Percentiles rank a stretch among this genome's conserved stretches.
phyloP scores from a whole-genome alignment of 2,888 invertebrate genomes.

The Polydrusus cervinus region DNA sequence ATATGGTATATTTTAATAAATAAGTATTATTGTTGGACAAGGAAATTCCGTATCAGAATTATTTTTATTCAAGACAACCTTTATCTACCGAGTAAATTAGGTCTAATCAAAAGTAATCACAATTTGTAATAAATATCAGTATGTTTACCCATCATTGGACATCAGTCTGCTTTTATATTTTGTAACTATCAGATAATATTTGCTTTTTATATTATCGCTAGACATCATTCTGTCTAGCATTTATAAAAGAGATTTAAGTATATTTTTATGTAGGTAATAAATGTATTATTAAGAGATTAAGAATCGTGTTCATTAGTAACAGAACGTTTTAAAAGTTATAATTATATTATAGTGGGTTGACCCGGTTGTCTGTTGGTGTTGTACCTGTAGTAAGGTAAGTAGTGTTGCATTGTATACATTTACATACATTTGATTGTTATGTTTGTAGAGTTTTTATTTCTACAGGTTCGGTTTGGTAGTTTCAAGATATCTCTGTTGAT shows the following conservation, averaged over 20 bases:
- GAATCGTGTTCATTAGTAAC: background rate
- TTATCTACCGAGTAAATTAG: conserved; percentile 9
- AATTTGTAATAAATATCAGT: background rate
- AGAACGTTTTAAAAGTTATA: background rate
- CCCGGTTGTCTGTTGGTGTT: background rate
- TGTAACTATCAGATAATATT: background rate
- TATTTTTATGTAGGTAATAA: conserved; percentile 8
- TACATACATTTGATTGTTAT: no score
- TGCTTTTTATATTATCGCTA: background rate
- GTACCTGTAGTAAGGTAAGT: background rate
- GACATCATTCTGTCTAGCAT: background rate
- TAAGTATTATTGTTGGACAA: no score
- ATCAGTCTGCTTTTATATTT: conserved; percentile 1
- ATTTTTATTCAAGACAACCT: conserved; percentile 12
- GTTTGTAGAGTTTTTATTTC: no score
- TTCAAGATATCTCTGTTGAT: no score
- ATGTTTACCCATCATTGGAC: background rate
- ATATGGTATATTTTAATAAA: no score
- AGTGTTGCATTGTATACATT: no score
- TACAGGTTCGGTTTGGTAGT: no score
- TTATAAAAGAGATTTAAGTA: background rate
- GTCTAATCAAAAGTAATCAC: background rate
- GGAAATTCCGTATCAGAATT: no score
- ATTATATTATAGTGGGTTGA: background rate
- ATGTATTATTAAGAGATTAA: background rate